A percentile compares a stretch with the other conserved stretches of the same genome.
phyloP scores from a whole-genome alignment of 2,888 invertebrate genomes.

The Flexamia atlantica region DNA sequence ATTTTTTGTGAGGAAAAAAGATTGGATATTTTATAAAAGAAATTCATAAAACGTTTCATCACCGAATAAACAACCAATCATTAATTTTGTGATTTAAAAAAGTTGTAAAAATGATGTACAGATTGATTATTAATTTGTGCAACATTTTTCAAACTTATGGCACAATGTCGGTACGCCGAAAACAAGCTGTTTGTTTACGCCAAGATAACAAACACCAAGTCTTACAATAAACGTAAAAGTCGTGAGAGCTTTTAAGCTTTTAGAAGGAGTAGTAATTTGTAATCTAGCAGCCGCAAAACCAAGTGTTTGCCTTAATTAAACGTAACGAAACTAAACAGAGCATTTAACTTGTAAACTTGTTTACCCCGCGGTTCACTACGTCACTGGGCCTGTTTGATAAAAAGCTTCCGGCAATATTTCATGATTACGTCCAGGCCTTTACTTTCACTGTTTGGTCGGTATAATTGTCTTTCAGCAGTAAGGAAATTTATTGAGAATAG shows the following conservation, averaged over 20 bases:
- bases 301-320: conserved; percentile 23
- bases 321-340: background rate
- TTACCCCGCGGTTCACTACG: background rate
- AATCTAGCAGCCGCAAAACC: background rate
- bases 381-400: conserved; percentile 22
- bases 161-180: no score
- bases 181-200: background rate
- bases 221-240: background rate
- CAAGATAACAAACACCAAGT: background rate
- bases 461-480: background rate
- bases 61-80: no score
- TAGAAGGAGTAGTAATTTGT: background rate
- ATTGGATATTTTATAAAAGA: no score
- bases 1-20: no score
- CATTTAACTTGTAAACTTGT: conserved; percentile 37
- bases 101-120: no score
- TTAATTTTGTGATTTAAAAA: no score
- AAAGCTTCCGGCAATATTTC: conserved; percentile 35
- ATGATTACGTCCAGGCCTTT: background rate
- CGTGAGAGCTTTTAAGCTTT: background rate
- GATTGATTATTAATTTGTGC: no score
- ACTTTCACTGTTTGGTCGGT: background rate
- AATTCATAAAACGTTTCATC: no score
- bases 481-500: background rate
- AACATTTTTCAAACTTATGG: no score